Evolutionary conservation across 2,797 vertebrate genomes (phyloP), one percentile per base, ranked within the genome.

Genomic region (Enteromius paludinosus): DNA sequence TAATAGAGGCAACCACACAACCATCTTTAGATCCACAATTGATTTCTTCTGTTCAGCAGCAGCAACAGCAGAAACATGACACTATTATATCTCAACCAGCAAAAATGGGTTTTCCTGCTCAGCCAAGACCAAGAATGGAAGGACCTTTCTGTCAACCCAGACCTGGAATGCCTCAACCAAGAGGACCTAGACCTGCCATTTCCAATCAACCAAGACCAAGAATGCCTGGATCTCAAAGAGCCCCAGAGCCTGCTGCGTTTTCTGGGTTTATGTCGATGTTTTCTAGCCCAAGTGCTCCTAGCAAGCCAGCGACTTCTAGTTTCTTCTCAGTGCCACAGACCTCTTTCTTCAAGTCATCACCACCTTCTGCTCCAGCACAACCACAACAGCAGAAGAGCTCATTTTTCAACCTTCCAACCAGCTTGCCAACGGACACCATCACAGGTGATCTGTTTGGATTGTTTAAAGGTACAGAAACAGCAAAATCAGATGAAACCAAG

Each of bases 201-300:
- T 59, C 77, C 56, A 87, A 83, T 2, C 91, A 89, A 78, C 85
- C 87, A 70, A 89, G 86, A 17, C 87, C 89, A 64, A 79, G 85
- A 79, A 88, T 91, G 84, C 88, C 90, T 88, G 93, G 89, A 66
- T 89, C 85, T 86, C 94, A 95, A 78, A 94, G 89, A 79, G 87
- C 93, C 43, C 88, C 94, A 65, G 94, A 95, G 71, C 87, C 92
- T 83, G 93, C 91, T 94, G 92, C 95, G 82, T 96, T 99, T 93
- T 97, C 97, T 88, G 97, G 96, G 25, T 97, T 99, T 70, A 95
- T 99, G 94, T 97, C 96, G 66, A 98, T 99, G 92, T 97, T 97
- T 88, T 96, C 96, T 84, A 89, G 89, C 17, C 89, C 92, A 82
- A 93, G 78, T 88, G 89, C 94, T 75, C 90, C 95, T n/a, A 95